phyloP scores from a whole-genome alignment of 1,140 invertebrate species.

The Drosophila novamexicana region DNA sequence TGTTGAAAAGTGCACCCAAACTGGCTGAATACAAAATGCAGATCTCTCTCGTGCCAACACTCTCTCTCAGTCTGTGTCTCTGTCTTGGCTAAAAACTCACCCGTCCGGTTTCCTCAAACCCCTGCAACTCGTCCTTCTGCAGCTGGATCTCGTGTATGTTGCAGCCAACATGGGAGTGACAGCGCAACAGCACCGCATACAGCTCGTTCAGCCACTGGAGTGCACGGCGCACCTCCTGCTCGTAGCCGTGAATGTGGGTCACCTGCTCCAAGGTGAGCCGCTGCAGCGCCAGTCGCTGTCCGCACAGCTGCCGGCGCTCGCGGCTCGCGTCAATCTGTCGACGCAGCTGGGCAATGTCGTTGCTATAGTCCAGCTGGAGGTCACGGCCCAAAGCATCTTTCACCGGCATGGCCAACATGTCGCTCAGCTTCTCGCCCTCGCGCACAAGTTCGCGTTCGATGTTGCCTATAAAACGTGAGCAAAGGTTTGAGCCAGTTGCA shows the following conservation, averaged over 20 bases:
- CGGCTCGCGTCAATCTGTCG: slow-evolving; percentile 88
- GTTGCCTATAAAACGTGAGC: slow-evolving; percentile 84
- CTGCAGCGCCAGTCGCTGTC: slow-evolving; percentile 89
- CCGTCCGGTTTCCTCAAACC: slow-evolving; percentile 91
- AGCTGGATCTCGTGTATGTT: slow-evolving; percentile 89
- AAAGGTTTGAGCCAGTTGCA: slow-evolving; percentile 28
- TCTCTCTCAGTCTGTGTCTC: slow-evolving; percentile 10
- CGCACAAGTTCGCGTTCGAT: slow-evolving; percentile 89
- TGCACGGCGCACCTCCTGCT: slow-evolving; percentile 90
- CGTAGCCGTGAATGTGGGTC: slow-evolving; percentile 90
- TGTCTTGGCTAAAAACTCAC: slow-evolving; percentile 84
- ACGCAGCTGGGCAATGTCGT: slow-evolving; percentile 89
- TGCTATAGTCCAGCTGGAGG: slow-evolving; percentile 89
- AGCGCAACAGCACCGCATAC: slow-evolving; percentile 88
- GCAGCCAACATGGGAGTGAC: slow-evolving; percentile 90
- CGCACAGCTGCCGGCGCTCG: slow-evolving; percentile 88
- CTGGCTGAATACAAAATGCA: slow-evolving; percentile 12
- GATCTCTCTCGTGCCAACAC: background rate
- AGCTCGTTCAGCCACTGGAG: slow-evolving; percentile 91
- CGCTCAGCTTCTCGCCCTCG: slow-evolving; percentile 91
- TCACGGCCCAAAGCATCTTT: slow-evolving; percentile 92
- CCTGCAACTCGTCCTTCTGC: slow-evolving; percentile 90
- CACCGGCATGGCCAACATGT: slow-evolving; percentile 91
- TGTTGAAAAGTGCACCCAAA: background rate
- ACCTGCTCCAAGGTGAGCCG: slow-evolving; percentile 91